phyloP scores from a whole-genome alignment of 2,888 invertebrate species.

The Malachius bipustulatus region DNA sequence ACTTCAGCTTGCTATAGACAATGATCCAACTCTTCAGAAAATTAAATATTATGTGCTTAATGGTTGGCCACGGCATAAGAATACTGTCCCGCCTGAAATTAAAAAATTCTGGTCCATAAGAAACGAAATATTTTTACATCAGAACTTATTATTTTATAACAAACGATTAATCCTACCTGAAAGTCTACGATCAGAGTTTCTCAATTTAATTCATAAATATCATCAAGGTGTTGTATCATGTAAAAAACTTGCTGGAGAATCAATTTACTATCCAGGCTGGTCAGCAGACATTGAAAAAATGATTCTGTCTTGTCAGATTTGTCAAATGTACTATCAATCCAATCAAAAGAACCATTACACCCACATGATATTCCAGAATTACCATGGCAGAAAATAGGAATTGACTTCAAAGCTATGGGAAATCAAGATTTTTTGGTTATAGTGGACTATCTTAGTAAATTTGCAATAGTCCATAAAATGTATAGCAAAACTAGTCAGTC shows the following conservation, averaged over 20 bases:
- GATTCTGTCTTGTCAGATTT: constrained; percentile 7
- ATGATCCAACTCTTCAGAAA: neutral
- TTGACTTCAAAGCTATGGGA: constrained; percentile 2
- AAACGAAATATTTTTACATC: constrained; percentile 5
- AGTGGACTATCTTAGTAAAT: constrained; percentile 22
- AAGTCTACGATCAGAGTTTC: constrained; percentile 4
- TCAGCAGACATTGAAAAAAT: constrained; percentile 9
- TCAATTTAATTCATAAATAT: constrained; percentile 7
- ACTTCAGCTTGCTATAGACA: neutral
- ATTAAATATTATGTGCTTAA: neutral
- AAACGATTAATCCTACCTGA: constrained; percentile 8
- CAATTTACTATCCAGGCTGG: constrained; percentile 10
- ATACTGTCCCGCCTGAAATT: constrained; percentile 1
- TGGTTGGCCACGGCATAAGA: constrained; percentile 4
- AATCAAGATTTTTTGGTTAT: constrained; percentile 11
- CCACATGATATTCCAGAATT: constrained; percentile 10
- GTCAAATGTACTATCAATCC: constrained; percentile 7
- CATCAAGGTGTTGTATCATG: constrained; percentile 7
- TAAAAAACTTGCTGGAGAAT: constrained; percentile 8
- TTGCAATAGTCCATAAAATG: constrained; percentile 19
- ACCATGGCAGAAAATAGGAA: constrained; percentile 11
- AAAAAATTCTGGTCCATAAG: constrained; percentile 6
- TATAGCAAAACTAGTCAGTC: constrained; percentile 14
- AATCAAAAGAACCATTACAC: constrained; percentile 9
- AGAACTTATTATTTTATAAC: constrained; percentile 2